These are phyloP conservation scores for Sinella curviseta DNA, from an alignment of 1,140 invertebrate genomes.

Conservation along the genomic window DNA sequence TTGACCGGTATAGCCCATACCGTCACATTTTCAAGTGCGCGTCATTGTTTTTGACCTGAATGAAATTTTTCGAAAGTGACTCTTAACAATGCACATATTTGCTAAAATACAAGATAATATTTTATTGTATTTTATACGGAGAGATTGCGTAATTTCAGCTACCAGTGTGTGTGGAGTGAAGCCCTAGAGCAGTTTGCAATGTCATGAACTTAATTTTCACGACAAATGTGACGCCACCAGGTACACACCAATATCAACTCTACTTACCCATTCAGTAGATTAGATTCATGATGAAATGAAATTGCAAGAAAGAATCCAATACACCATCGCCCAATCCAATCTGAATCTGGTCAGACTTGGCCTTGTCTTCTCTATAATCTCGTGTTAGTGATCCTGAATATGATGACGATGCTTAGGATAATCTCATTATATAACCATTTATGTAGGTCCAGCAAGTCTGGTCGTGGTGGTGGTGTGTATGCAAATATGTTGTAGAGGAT, in stretches of 20 bases:
- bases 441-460: neutral
- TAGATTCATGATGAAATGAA: no score
- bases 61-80: conserved; percentile 10
- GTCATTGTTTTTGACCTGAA: neutral
- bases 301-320: neutral
- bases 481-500: no score
- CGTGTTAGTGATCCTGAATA: neutral
- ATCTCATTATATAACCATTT: neutral
- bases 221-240: no score
- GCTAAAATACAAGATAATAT: neutral
- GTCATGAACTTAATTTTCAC: conserved; percentile 9
- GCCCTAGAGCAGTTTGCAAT: neutral
- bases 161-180: no score
- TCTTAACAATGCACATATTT: neutral
- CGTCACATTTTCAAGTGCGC: neutral
- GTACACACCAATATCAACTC: no score
- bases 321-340: conserved; percentile 1
- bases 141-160: no score
- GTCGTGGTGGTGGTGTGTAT: no score
- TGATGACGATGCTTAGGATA: no score
- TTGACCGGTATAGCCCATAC: neutral
- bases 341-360: conserved; percentile 7
- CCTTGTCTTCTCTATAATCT: neutral
- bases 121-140: no score
- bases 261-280: no score